These are phyloP conservation scores for Odontamblyopus lacepedii DNA, from an alignment of 2,797 vertebrate species.

Conservation along the genomic window DNA sequence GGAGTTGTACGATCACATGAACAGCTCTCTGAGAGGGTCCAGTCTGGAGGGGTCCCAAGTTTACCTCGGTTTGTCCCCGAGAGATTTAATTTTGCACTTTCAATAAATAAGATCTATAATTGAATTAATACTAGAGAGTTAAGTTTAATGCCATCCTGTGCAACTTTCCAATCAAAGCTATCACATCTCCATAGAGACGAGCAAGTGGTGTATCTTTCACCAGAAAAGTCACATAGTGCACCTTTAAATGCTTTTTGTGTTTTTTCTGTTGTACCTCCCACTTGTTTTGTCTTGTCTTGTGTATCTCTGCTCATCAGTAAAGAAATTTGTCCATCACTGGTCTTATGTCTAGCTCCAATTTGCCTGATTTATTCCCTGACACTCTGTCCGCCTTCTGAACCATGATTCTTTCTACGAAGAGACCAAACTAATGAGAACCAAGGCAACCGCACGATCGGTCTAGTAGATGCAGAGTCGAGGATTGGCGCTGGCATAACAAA, in stretches of 20 bases:
- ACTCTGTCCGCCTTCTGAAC: slow-evolving; percentile 17
- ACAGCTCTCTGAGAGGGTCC: slow-evolving; percentile 86
- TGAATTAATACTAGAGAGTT: too few relatives aligned
- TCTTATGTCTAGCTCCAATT: slow-evolving; percentile 17
- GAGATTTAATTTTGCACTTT: slow-evolving; percentile 96
- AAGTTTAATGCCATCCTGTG: too few relatives aligned
- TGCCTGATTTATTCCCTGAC: slow-evolving; percentile 41
- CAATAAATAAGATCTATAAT: slow-evolving; percentile 41
- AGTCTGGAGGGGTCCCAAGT: slow-evolving; percentile 90
- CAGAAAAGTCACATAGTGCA: not conserved
- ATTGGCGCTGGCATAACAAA: slow-evolving; percentile 23
- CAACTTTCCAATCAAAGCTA: too few relatives aligned
- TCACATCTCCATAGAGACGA: too few relatives aligned
- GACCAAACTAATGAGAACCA: slow-evolving; percentile 9
- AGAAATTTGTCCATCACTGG: not conserved
- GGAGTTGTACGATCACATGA: slow-evolving; percentile 99
- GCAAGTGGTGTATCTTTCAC: not conserved
- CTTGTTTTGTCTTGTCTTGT: too few relatives aligned
- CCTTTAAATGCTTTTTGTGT: not conserved
- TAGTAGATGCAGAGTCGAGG: slow-evolving; percentile 11
- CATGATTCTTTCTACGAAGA: not conserved
- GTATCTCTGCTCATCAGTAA: too few relatives aligned
- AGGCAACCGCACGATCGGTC: slow-evolving; percentile 2
- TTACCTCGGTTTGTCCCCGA: slow-evolving; percentile 93
- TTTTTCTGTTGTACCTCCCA: not conserved